These are phyloP conservation scores for Periparus ater DNA, from an alignment of 2,797 vertebrate genomes.

Conservation along the genomic window DNA sequence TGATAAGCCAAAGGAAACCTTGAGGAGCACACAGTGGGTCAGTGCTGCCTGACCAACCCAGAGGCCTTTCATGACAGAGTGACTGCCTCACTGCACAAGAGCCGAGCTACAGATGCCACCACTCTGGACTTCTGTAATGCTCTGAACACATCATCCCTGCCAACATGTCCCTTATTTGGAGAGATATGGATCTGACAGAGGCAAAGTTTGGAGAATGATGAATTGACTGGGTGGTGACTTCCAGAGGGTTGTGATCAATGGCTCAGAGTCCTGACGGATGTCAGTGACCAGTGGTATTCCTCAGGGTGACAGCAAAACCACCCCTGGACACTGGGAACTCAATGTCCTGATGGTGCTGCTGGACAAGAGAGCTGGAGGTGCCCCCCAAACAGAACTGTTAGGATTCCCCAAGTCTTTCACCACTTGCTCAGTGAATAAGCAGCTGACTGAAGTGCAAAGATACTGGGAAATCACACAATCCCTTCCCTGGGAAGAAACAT, in stretches of 20 bases:
- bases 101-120: background rate
- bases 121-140: background rate
- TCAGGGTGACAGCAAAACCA: background rate
- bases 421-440: background rate
- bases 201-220: background rate
- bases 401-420: no score
- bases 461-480: background rate
- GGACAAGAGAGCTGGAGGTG: background rate
- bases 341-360: background rate
- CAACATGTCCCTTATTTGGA: background rate
- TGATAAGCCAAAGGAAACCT: background rate
- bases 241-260: background rate
- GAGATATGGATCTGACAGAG: background rate
- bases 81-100: background rate
- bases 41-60: background rate
- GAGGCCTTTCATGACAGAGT: background rate
- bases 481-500: background rate
- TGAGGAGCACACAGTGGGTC: background rate
- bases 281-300: background rate
- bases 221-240: background rate
- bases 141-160: background rate
- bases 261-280: background rate
- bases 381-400: rapidly evolving
- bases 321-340: background rate
- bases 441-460: background rate